Conservation (phyloP, 1,140 invertebrate species). For the Bombus terrestris region DNA sequence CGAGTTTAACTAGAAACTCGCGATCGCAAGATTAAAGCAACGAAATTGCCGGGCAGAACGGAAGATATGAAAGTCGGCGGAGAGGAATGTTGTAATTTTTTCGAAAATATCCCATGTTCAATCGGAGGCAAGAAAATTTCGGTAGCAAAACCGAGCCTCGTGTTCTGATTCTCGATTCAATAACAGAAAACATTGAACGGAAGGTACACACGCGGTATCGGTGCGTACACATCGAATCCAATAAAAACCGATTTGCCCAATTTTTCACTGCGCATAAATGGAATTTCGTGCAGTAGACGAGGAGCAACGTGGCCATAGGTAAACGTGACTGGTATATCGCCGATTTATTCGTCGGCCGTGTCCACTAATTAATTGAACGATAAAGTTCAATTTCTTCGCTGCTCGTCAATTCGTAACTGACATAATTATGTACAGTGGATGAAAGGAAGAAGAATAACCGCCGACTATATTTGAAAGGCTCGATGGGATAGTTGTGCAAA, state of each 20-base stretch:
- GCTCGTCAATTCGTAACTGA: not conserved
- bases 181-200: conserved; percentile 33
- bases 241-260: conserved; percentile 45
- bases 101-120: not conserved
- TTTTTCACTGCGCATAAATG: conserved; percentile 30
- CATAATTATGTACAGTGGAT: not conserved
- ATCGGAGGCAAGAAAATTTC: not conserved
- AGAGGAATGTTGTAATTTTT: conserved; percentile 1
- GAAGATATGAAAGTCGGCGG: not conserved
- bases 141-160: not conserved
- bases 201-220: conserved; percentile 32
- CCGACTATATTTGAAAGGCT: not conserved
- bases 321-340: not conserved
- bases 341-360: not conserved
- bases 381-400: conserved; percentile 9
- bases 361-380: conserved; percentile 27
- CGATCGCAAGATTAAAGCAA: not conserved
- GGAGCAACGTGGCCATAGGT: not conserved
- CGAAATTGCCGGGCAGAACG: not conserved
- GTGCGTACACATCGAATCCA: conserved; percentile 21
- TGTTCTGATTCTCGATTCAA: conserved; percentile 38
- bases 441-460: not conserved
- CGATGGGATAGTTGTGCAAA: not conserved
- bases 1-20: not conserved
- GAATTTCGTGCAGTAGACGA: not conserved